Evolutionary conservation across 1,140 invertebrate species (phyloP), one percentile per base, ranked within the genome.

Genomic region (Hirudo medicinalis): DNA sequence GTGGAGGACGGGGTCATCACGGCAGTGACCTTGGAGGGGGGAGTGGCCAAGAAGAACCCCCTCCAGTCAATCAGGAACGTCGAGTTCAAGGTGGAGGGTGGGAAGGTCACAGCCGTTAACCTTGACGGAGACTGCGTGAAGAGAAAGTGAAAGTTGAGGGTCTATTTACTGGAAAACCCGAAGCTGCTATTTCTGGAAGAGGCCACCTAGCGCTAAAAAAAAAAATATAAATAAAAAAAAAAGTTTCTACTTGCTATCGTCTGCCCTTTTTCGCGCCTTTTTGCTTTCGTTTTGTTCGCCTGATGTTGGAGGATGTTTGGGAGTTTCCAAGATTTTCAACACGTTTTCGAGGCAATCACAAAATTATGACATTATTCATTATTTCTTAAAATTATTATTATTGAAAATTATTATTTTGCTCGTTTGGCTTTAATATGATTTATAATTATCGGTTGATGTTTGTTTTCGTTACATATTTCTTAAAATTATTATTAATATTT

Each of bases 61-160:
- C 53, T 70, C n/a, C 69, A 70, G 43, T 70, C 69, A 8, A 25
- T 70, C 29, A 43, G 69, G 36, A 70, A 70, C 69, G 69, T 54
- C 40, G 69, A 70, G 20, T 53, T 70, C 69, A 70, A 70, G n/a
- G 49, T 70, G 2, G 49, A 54, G 43, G 69, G 53, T 20, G 43
- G 53, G 19, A 70, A 70, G 53, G 53, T 70, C 49, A n/a, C n/a
- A 2, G 69, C 69, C 49, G 53, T 70, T 13, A 70, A 70, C 49
- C 49, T 70, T 5, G 69, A 70, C 22, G 69, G 69, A 20, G 69
- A 70, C 25, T 70, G 69, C 43, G 69, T 70, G 4, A 29, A 22
- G 32, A 36, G 69, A 54, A 70, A 70, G 29, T 70, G 69, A 70
- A 27, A 22, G 67, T 6, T 68, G 2, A 2, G 13, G 9, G 57